Evolutionary conservation across 2,797 vertebrate genomes (phyloP).

Genomic region (Falco concolor): DNA sequence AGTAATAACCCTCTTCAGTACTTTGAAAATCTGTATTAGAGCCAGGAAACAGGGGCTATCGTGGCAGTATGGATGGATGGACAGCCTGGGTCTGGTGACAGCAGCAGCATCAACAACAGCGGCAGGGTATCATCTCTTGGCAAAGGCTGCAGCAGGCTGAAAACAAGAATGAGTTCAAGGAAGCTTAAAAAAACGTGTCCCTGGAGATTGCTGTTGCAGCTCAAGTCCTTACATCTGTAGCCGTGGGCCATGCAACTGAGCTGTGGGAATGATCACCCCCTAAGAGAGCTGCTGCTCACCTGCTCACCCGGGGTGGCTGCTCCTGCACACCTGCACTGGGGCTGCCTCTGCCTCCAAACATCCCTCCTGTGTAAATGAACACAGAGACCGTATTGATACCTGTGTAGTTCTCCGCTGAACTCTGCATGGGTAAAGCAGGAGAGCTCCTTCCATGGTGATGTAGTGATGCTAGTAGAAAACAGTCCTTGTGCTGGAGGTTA

Average conservation of each 20-base stretch:
- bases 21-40: background rate
- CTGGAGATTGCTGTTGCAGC: background rate
- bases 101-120: background rate
- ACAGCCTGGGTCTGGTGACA: background rate
- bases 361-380: background rate
- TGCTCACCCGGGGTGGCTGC: rapidly evolving
- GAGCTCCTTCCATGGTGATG: background rate
- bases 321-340: rapidly evolving
- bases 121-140: background rate
- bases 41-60: rapidly evolving
- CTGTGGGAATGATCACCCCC: rapidly evolving
- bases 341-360: background rate
- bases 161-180: background rate
- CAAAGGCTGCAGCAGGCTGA: background rate
- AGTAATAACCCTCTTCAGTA: background rate
- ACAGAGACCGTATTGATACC: background rate
- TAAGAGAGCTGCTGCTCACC: background rate
- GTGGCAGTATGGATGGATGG: background rate
- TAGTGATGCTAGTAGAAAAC: rapidly evolving
- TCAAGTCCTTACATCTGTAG: background rate
- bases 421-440: background rate
- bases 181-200: background rate
- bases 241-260: background rate
- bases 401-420: background rate
- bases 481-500: background rate